Evolutionary conservation across 2,797 vertebrate genomes (phyloP).

Genomic region (Sebastes reedi): DNA sequence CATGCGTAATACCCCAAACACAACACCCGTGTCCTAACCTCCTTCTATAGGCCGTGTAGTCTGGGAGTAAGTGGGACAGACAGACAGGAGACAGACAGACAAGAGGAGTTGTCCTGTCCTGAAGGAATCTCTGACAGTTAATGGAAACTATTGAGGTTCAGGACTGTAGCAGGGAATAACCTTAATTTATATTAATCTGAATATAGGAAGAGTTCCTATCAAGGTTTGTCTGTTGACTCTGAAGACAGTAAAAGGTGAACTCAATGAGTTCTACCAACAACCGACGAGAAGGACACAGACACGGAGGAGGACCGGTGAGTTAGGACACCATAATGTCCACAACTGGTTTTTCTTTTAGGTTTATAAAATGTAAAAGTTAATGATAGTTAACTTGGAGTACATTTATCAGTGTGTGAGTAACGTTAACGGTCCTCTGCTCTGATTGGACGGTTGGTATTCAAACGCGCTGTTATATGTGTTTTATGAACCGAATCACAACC

Average conservation of each 20-base stretch:
- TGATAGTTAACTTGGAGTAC: background rate
- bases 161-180: background rate
- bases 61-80: conserved; percentile 1
- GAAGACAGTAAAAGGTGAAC: conserved; percentile 12
- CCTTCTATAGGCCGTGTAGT: no score
- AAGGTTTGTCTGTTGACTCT: background rate
- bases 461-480: background rate
- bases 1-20: accelerated
- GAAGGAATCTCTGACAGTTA: conserved; percentile 47
- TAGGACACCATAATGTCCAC: background rate
- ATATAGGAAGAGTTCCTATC: background rate
- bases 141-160: conserved; percentile 25
- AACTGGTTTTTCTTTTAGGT: background rate
- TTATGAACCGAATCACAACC: background rate
- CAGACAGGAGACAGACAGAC: background rate
- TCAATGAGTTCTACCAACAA: conserved; percentile 68
- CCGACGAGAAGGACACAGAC: conserved; percentile 35
- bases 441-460: conserved; percentile 18
- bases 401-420: accelerated
- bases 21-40: no score
- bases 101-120: conserved; percentile 62
- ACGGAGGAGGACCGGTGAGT: conserved; percentile 69
- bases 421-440: background rate
- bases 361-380: background rate
- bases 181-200: accelerated